These are phyloP conservation scores for Oopsacas minuta DNA, from an alignment of 37 sponge, comb jelly and placozoan species.

Conservation along the genomic window DNA sequence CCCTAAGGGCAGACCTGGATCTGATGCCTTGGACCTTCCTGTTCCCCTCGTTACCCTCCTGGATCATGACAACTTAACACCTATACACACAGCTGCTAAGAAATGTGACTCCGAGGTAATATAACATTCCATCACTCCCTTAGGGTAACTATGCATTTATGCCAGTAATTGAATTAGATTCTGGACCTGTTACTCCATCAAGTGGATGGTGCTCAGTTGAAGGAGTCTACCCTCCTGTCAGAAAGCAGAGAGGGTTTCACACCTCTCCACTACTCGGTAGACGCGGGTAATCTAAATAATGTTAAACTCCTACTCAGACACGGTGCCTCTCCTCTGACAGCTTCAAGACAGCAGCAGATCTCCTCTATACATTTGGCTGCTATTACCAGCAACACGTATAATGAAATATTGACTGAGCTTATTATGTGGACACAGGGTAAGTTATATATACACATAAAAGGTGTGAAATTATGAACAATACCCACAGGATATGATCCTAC, in stretches of 20 bases:
- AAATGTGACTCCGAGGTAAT: neutral
- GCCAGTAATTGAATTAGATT: too few species aligned
- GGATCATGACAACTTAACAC: neutral
- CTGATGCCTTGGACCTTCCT: neutral
- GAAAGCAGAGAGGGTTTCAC: conserved; percentile 12
- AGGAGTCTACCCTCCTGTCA: neutral
- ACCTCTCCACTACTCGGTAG: neutral
- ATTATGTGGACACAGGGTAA: neutral
- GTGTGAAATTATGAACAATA: too few species aligned
- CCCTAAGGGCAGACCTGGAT: neutral
- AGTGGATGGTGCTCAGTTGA: neutral
- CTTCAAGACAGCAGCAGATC: conserved; percentile 7
- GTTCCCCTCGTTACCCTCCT: neutral
- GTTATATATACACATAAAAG: too few species aligned
- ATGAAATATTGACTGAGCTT: neutral
- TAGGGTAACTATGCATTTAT: too few species aligned
- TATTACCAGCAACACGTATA: neutral
- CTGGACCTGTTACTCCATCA: neutral
- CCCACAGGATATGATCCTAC: neutral
- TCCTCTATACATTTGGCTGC: neutral
- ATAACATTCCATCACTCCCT: too few species aligned
- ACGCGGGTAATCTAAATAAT: neutral
- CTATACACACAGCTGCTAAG: neutral
- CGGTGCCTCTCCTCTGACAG: neutral
- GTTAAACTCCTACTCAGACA: neutral